Conservation (phyloP, 2,797 vertebrate genomes). For the Cossypha dichroa region DNA sequence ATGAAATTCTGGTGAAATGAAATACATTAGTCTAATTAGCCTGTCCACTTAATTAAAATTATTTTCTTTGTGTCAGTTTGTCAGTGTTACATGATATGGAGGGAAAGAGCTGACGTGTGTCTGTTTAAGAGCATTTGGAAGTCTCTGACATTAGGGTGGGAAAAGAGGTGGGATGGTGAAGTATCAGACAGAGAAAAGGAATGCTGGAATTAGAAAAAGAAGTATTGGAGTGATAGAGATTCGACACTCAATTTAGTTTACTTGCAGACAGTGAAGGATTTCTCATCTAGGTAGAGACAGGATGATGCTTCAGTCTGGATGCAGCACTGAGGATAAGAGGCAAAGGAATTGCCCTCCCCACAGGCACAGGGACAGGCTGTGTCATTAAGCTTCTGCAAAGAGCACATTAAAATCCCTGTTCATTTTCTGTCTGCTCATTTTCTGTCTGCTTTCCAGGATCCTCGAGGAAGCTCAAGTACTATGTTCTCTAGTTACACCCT, state of each 20-base stretch:
- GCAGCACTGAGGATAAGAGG: background rate
- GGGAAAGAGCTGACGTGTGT: background rate
- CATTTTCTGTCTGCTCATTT: background rate
- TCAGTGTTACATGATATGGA: background rate
- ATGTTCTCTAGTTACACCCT: rapidly evolving
- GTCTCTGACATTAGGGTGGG: background rate
- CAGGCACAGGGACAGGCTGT: background rate
- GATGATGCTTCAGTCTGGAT: background rate
- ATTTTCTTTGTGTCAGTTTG: background rate
- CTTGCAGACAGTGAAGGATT: background rate
- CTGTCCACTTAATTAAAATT: background rate
- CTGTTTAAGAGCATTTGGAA: background rate
- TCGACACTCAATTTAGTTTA: background rate
- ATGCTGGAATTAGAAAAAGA: background rate
- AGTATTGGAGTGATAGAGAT: background rate
- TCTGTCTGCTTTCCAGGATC: background rate
- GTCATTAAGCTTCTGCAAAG: background rate
- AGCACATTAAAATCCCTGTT: background rate
- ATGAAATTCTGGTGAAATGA: background rate
- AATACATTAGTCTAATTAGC: background rate
- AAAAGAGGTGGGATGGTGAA: background rate
- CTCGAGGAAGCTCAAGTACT: background rate
- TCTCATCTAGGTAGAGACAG: background rate
- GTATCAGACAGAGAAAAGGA: background rate
- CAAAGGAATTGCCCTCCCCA: background rate